Evolutionary conservation across 2,888 invertebrate species (phyloP), one percentile per base, ranked within the genome.

Genomic region (Syrphus vitripennis): DNA sequence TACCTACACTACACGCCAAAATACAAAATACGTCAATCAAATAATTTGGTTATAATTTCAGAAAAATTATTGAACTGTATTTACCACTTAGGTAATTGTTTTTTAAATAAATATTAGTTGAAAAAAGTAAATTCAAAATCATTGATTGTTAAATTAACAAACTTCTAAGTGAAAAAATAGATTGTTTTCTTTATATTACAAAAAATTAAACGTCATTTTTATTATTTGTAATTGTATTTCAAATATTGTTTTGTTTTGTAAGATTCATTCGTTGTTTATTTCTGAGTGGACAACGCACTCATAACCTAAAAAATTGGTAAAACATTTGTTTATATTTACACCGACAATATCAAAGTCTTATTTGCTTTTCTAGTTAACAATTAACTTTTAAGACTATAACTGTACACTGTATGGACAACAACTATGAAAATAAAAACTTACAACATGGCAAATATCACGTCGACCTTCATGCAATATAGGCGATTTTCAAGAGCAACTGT

Each of bases 381-480:
- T 42, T 29, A 37, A 26, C 50, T 24, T 63, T 63, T 42, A 2
- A 63, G 26, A 4, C 6, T 26, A 16, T n/a, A 40, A 16, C 24
- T 2, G n/a, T n/a, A 61, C 37, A n/a, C n/a, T n/a, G n/a, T 5
- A 21, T 26, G 16, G 31, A 29, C 34, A 42, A 42, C 2, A 24
- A 42, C 29, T 7, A 24, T 34, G 37, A 59, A 63, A 63, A 42
- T 16, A 45, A 67, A 34, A 29, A 29, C 31, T 67, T 31, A 67
- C 74, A 74, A 67, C 80, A 74, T 80, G 80, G 19, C 50, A 48
- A 71, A 53, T 21, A 34, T 80, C 80, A 84, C 83, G 80, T 84
- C 80, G 80, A 75, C 83, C 83, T 79, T 79, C 79, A 83, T 42
- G 63, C 19, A 69, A 45, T 70, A 40, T 72, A 42, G 40, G 57